Conservation (phyloP, 1,140 invertebrate genomes). For the Drosophila athabasca region DNA sequence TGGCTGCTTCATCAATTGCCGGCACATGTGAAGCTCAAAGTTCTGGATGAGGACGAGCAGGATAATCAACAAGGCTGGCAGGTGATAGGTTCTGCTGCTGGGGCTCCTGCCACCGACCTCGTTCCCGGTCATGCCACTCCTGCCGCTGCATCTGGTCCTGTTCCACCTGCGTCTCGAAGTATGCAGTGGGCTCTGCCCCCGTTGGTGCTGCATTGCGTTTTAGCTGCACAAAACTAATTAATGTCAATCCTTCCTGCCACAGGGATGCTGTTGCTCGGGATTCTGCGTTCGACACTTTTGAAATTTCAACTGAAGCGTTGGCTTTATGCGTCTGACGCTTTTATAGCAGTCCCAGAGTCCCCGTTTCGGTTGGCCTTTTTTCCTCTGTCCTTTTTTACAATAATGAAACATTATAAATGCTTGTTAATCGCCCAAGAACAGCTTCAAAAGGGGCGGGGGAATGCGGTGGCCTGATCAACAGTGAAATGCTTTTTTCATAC, state of each 20-base stretch:
- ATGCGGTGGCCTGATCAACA: slow-evolving; percentile 46
- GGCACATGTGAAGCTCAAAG: slow-evolving; percentile 72
- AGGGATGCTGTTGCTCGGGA: slow-evolving; percentile 17
- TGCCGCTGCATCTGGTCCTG: slow-evolving; percentile 2
- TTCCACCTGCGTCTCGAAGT: slow-evolving; percentile 27
- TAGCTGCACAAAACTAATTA: slow-evolving; percentile 48
- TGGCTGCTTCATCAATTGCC: slow-evolving; percentile 61
- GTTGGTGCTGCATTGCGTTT: slow-evolving; percentile 32
- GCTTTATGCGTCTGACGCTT: slow-evolving; percentile 57
- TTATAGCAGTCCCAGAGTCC: slow-evolving; percentile 58
- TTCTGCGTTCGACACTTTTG: slow-evolving; percentile 55
- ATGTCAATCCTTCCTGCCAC: slow-evolving; percentile 10
- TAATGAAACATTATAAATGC: slow-evolving; percentile 79
- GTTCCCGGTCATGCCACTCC: slow-evolving; percentile 6
- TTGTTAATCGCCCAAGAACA: slow-evolving; percentile 65
- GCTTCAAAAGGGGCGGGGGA: not conserved
- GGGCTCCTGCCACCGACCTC: slow-evolving; percentile 6
- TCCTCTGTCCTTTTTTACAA: slow-evolving; percentile 43
- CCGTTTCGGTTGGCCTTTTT: slow-evolving; percentile 7
- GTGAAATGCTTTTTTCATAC: slow-evolving; percentile 80
- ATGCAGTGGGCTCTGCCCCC: slow-evolving; percentile 21
- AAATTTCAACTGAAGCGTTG: slow-evolving; percentile 78
- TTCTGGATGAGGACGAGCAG: slow-evolving; percentile 68
- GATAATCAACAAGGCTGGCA: slow-evolving; percentile 64
- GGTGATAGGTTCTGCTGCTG: slow-evolving; percentile 40